A percentile compares a stretch with the other conserved stretches of the same genome.
Conservation (phyloP, 2,888 invertebrate species). For the Encarsia formosa region DNA sequence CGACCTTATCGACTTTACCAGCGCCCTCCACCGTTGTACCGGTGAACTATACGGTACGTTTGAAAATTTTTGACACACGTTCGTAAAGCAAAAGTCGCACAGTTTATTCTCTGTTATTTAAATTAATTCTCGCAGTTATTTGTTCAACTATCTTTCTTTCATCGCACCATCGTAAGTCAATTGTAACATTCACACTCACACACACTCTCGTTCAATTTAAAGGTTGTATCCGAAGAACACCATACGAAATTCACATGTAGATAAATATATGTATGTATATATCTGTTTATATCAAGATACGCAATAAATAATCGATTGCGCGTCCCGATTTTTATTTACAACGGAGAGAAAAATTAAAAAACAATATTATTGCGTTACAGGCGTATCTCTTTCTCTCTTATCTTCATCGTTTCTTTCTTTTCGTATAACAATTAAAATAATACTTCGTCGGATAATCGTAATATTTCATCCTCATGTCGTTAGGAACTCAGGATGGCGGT, state of each 20-base stretch:
- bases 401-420: slow-evolving; percentile 9
- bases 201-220: slow-evolving; percentile 28
- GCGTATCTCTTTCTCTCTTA: slow-evolving; percentile 25
- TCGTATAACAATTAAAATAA: slow-evolving; percentile 34
- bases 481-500: slow-evolving; percentile 48
- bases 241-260: slow-evolving; percentile 42
- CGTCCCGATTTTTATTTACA: slow-evolving; percentile 44
- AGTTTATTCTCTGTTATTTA: slow-evolving; percentile 8
- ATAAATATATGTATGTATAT: slow-evolving; percentile 41
- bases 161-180: slow-evolving; percentile 3
- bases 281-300: slow-evolving; percentile 39
- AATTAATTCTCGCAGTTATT: slow-evolving; percentile 7
- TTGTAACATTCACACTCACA: slow-evolving; percentile 9
- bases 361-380: slow-evolving; percentile 37
- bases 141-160: slow-evolving; percentile 2
- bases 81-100: slow-evolving; percentile 14
- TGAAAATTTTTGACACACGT: neutral
- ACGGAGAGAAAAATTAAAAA: slow-evolving; percentile 38
- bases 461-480: slow-evolving; percentile 41
- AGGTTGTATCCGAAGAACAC: slow-evolving; percentile 46
- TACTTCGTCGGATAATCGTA: slow-evolving; percentile 36
- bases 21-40: slow-evolving; percentile 14
- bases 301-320: slow-evolving; percentile 46
- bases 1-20: slow-evolving; percentile 23
- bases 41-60: neutral